Conservation (phyloP, 2,888 invertebrate genomes). For the Heteropelma amictum region DNA sequence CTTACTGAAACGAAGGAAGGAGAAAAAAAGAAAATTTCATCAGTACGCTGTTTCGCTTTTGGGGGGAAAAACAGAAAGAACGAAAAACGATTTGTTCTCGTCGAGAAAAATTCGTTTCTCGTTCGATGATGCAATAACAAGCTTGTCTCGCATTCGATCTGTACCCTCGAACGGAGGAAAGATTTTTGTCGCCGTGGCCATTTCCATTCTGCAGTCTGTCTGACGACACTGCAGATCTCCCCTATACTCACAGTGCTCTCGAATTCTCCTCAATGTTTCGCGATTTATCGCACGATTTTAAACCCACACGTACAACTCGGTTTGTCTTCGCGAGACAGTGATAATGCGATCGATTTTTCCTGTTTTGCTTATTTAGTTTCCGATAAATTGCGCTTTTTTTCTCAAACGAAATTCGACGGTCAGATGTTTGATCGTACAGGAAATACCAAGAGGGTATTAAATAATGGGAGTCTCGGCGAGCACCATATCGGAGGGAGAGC, state of each 20-base stretch:
- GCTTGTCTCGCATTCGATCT: background rate
- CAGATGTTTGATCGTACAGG: background rate
- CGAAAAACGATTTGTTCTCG: too few species aligned
- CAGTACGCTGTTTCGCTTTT: too few species aligned
- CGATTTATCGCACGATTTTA: background rate
- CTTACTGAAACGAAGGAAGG: slow-evolving; percentile 52
- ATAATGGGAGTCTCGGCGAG: slow-evolving; percentile 66
- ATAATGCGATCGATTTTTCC: background rate
- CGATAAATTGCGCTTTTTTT: background rate
- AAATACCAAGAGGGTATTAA: slow-evolving; percentile 39
- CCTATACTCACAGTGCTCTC: background rate
- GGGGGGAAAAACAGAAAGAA: too few species aligned
- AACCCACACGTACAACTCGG: too few species aligned
- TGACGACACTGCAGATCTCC: slow-evolving; percentile 32
- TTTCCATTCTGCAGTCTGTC: slow-evolving; percentile 38
- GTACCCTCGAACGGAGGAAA: slow-evolving; percentile 25
- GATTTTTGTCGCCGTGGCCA: slow-evolving; percentile 20
- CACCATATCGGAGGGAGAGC: slow-evolving; percentile 72
- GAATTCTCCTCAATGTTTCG: background rate
- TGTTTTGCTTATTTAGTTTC: too few species aligned
- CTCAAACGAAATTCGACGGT: background rate
- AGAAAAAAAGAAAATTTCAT: background rate
- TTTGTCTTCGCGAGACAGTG: background rate
- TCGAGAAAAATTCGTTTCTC: too few species aligned
- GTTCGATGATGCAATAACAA: background rate